Base-by-base conservation (phyloP, 1,140 invertebrate species). In the Pseudomyrmex flavicornis region DNA sequence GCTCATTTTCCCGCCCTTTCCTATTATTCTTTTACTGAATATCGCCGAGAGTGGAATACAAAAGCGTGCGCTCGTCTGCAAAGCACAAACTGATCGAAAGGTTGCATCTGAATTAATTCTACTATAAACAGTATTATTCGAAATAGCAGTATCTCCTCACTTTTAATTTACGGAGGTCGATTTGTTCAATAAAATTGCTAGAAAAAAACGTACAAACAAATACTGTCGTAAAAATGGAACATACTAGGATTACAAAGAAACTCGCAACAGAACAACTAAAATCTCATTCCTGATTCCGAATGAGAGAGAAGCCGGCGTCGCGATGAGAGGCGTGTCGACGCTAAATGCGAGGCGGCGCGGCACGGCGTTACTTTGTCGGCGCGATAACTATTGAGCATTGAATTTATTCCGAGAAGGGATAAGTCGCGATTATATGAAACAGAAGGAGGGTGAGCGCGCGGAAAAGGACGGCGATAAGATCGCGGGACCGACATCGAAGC, bases 321-420 rank as follows among this genome's bases (percentile, higher is more conserved):
- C 69, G 56, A 35, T 66, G 44, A 15, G n/a, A 74, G 79, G 58
- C 73, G 59, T 74, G 82, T 86, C 85, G 75, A 62, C 22, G 62
- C 56, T 52, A 73, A 72, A 68, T 52, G 74, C 74, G 22, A 83
- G 63, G 63, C 68, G 66, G 68, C 66, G 76, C 44, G 76, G n/a
- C 75, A 58, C 68, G 48, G 69, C 54, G 26, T 85, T 85, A 83
- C 87, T 89, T 89, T 89, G 87, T 89, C 87, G 86, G 86, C 84
- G 87, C 84, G 79, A 88, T 85, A 88, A 88, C 87, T 87, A 89
- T 89, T 89, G 87, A 83, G 77, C 87, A 89, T 89, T 89, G 87
- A 89, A 89, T 89, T 89, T 89, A 89, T 89, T 89, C 87, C 87
- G 63, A 54, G 76, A 77, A 69, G 83, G 5, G 77, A 79, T 88